Base-by-base conservation (phyloP, 2,888 invertebrate species). In the Drosophila flavopinicola region DNA sequence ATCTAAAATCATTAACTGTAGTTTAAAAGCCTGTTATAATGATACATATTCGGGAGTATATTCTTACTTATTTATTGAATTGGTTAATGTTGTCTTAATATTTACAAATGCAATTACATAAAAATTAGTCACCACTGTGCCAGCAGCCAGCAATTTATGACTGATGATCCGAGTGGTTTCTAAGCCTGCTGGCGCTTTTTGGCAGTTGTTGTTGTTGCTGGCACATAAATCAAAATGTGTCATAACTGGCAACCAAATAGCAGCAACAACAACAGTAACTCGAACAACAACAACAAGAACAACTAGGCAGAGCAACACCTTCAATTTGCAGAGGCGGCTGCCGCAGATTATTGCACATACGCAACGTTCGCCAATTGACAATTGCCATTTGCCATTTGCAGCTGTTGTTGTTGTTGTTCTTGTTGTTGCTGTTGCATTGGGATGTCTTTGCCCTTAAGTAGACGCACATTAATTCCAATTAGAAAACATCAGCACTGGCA, bases 181-280 rank as follows among this genome's bases (percentile, higher is more conserved):
- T 48, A 39, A 67, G 76, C 61, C 78, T 64, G 52, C 59, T 53
- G 78, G 87, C 80, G 39, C 38, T 75, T 77, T 80, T 84, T 79
- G 86, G 80, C 77, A 69, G 75, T 83, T 75, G 60, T 30, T 51
- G 71, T 49, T 66, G 51, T 57, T 17, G 45, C 45, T 65, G 66
- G 51, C 61, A 68, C 82, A 86, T 86, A 73, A 85, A 86, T 83
- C 87, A 83, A 69, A 82, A 65, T 73, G 76, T 83, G 87, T 83
- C 83, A 83, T 86, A 83, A 86, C 76, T 59, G 65, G 76, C 85
- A 80, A 51, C 51, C 52, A 45, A 4, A 20, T 3, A 20, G 2
- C 4, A 20, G 20, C 42, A 53, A 17, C 41, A 41, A 24, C 20
- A 33, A 7, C 37, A 45, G 9, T 17, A 23, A 5, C 38, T n/a